Base-by-base conservation (phyloP, 1,140 invertebrate genomes). In the Polypedilum pembai region DNA sequence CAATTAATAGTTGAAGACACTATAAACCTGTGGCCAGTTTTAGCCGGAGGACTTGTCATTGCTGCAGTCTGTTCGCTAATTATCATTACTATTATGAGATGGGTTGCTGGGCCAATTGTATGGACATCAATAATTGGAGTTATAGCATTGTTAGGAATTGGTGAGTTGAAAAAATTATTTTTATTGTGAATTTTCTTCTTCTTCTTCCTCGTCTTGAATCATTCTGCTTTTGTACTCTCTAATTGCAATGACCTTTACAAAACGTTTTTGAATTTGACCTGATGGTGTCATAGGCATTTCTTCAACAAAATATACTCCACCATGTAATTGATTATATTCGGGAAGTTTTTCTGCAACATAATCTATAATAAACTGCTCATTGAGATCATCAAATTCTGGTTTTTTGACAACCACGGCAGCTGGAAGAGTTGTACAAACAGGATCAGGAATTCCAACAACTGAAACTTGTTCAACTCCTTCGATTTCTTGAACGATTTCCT, bases 11-110 rank as follows among this genome's bases (percentile, higher is more conserved):
- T 93, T 18, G 87, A 91, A 78, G 94, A 96, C 80, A 78, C 95
- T 66, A 83, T 87, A 15, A 85, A 85, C 63, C 87, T 89, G 0
- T 92, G 90, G 85, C 87, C 86, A 81, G 85, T 89, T 65, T 87
- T 96, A 33, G 77, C 92, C 0, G 83, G 86, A 0, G 88, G 89
- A 8, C 78, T 95, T 24, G 80, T 84, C 0, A 81, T 87, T 5
- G 87, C 90, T 5, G 87, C 92, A 78, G 73, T 94, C 0, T 80
- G 93, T 10, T 92, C 91, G 74, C 86, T 98, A 24, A 78, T 96
- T 12, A 98, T 95, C 85, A 97, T 98, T 75, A 80, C 94, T 1
- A 80, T 98, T 12, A 88, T 98, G 84, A 86, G 95, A 77, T 96
- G 92, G 87, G 83, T 97, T 5, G 93, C 95, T 8, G 88, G 88